Percentiles rank a stretch among this genome's conserved stretches.
phyloP scores from a whole-genome alignment of 2,113 vertebrate genomes.

The Protobothrops mucrosquamatus region DNA sequence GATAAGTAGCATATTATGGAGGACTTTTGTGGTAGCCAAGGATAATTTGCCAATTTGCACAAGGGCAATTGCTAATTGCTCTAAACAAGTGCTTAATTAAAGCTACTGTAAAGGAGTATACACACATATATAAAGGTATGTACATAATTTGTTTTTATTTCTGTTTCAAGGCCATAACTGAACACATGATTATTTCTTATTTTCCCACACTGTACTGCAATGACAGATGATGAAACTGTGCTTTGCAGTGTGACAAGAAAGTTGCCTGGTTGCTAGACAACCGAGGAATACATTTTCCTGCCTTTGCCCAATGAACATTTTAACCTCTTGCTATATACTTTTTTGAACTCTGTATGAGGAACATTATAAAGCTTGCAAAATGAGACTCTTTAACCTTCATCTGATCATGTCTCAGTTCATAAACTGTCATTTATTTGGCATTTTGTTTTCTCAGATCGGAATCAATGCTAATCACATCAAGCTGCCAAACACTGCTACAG shows the following conservation, averaged over 20 bases:
- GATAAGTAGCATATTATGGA: background rate
- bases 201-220: background rate
- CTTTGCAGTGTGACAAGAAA: background rate
- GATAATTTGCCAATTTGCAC: background rate
- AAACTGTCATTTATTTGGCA: background rate
- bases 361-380: background rate
- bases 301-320: background rate
- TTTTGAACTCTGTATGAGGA: background rate
- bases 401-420: background rate
- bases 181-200: background rate
- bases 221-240: background rate
- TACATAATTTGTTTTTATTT: background rate
- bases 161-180: background rate
- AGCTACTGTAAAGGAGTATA: background rate
- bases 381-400: background rate
- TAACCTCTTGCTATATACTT: background rate
- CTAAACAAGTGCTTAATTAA: background rate
- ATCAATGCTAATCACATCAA: conserved; percentile 89
- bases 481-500: conserved; percentile 86
- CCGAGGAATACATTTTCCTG: background rate
- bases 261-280: background rate
- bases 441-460: conserved; percentile 81
- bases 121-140: background rate
- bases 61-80: background rate
- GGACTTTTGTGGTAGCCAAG: background rate